Conservation (phyloP, 2,797 vertebrate species). For the Squalus acanthias region DNA sequence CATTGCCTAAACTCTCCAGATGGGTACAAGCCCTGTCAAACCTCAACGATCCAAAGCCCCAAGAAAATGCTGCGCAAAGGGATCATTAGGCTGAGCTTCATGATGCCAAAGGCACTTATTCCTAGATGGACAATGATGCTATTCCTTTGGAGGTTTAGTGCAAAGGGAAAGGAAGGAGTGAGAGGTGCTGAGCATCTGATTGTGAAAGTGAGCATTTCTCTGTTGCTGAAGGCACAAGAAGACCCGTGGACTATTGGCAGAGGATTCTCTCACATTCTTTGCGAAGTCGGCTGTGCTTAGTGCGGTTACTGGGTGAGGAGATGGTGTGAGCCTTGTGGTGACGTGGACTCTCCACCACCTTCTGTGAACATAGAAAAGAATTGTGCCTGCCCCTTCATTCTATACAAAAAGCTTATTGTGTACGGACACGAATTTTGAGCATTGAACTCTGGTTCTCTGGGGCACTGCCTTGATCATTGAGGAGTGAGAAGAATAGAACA, state of each 20-base stretch:
- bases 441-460: not conserved
- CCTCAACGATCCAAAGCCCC: not conserved
- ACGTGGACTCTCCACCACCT: not conserved
- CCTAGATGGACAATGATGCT: not conserved
- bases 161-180: not conserved
- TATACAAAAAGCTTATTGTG: not conserved
- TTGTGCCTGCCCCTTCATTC: too few relatives aligned
- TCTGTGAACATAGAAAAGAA: not conserved
- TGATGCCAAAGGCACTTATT: not conserved
- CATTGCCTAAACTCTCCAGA: conserved; percentile 5
- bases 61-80: not conserved
- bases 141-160: not conserved
- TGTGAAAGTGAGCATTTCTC: not conserved
- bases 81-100: not conserved
- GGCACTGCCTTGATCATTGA: not conserved
- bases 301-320: not conserved
- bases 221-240: not conserved
- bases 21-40: not conserved
- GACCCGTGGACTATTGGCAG: not conserved
- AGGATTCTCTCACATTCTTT: not conserved
- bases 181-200: not conserved
- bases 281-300: not conserved
- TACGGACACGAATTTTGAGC: not conserved
- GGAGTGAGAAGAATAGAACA: not conserved
- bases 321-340: not conserved